These are phyloP conservation scores for Listronotus bonariensis DNA, from an alignment of 1,140 invertebrate species.

Conservation along the genomic window DNA sequence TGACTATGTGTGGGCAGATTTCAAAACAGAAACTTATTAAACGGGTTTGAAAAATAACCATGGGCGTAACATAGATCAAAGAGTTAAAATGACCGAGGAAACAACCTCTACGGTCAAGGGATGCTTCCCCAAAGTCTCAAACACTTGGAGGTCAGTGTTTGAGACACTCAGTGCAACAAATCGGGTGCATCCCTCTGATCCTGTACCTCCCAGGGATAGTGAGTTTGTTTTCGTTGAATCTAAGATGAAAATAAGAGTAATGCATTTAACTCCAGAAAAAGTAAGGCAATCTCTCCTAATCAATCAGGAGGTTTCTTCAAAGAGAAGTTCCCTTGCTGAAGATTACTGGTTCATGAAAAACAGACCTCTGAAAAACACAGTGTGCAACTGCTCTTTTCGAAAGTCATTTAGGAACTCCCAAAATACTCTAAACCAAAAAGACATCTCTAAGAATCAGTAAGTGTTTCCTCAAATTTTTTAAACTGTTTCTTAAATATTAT, in stretches of 20 bases:
- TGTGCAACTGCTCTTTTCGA: slow-evolving; percentile 53
- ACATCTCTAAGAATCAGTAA: too few relatives aligned
- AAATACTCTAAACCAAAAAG: slow-evolving; percentile 17
- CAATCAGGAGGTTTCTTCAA: slow-evolving; percentile 30
- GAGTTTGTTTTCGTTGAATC: slow-evolving; percentile 49
- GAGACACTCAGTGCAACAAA: slow-evolving; percentile 44
- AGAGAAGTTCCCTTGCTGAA: slow-evolving; percentile 48
- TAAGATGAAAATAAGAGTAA: slow-evolving; percentile 44
- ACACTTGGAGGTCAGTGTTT: slow-evolving; percentile 41
- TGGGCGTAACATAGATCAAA: slow-evolving; percentile 36
- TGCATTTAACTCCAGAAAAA: slow-evolving; percentile 50
- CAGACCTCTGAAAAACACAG: slow-evolving; percentile 46
- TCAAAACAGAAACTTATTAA: slow-evolving; percentile 21
- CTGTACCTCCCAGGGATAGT: slow-evolving; percentile 43
- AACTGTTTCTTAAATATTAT: slow-evolving; percentile 32
- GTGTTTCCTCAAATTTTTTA: neutral
- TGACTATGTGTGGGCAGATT: slow-evolving; percentile 32
- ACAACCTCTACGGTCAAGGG: slow-evolving; percentile 26
- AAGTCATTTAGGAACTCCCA: slow-evolving; percentile 48
- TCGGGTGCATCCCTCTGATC: slow-evolving; percentile 47
- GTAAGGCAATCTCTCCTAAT: slow-evolving; percentile 30
- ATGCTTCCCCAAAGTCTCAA: slow-evolving; percentile 45
- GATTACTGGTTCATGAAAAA: slow-evolving; percentile 56
- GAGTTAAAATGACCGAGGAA: slow-evolving; percentile 43
- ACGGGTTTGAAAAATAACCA: slow-evolving; percentile 22